Conservation (phyloP, 2,797 vertebrate genomes). For the Morus bassanus region DNA sequence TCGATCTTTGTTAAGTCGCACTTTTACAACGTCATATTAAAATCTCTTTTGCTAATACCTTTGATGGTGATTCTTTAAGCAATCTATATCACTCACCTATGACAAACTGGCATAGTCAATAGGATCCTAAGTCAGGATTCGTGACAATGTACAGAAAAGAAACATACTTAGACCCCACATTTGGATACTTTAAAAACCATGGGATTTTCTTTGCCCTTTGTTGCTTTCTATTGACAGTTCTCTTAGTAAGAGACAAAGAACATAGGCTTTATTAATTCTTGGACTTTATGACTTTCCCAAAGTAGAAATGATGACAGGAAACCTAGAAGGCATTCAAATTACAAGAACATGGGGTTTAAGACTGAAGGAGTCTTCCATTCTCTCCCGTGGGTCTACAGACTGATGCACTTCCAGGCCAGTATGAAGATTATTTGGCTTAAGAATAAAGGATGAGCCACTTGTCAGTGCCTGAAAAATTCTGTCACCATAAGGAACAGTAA, state of each 20-base stretch:
- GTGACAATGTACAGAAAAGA: not conserved
- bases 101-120: not conserved
- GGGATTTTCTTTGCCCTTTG: not conserved
- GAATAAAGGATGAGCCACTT: not conserved
- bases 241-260: not conserved
- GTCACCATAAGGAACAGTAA: not conserved
- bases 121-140: not conserved
- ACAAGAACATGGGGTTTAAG: not conserved
- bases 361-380: not conserved
- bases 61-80: not conserved
- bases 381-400: not conserved
- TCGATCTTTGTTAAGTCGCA: not conserved
- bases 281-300: not conserved
- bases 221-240: not conserved
- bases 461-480: not conserved
- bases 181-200: not conserved
- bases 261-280: not conserved
- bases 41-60: not conserved
- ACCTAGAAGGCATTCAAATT: not conserved
- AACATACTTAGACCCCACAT: not conserved
- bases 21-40: not conserved
- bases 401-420: not conserved
- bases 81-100: not conserved
- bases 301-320: not conserved
- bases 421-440: not conserved